Evolutionary conservation across 2,888 invertebrate species (phyloP), one percentile per base, ranked within the genome.

Genomic region (Boloria euphrosyne): DNA sequence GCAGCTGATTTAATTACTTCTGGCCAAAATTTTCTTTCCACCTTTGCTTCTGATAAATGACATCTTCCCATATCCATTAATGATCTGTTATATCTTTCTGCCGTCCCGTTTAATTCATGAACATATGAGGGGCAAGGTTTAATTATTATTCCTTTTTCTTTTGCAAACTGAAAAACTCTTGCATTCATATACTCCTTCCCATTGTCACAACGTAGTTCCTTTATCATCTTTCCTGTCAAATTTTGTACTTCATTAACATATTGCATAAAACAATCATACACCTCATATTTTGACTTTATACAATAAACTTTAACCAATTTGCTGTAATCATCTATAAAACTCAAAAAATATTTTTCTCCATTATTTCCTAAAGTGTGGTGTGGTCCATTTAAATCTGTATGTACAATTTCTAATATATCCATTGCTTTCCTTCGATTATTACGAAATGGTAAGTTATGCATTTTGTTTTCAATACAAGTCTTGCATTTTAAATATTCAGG

Each of bases 201-300:
- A n/a, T 57, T 62, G 18, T 62, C 66, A 57, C 72, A 72, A 44
- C 69, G 22, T 22, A 22, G 22, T 66, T 73, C 68, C 16, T 68
- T 73, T 67, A 73, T 72, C 27, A 63, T 66, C 54, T 72, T 73
- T 5, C 57, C 67, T 16, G 69, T 73, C 4, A 68, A n/a, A 52
- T 72, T 72, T 7, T 73, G 64, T 38, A 73, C 65, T 43, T 71
- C 68, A 67, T 73, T 74, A 14, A 72, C 69, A 69, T 74, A 71
- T 52, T 71, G 47, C 49, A 70, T 52, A 13, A 71, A 65, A 31
- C 60, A 72, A 4, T 74, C 64, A 71, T 22, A 22, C 22, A 1
- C 22, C 22, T 22, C 22, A 22, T 22, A 22, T 22, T 22, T 22
- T 22, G 22, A 2, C 3, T 3, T 22, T 22, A 22, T 22, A 22